Evolutionary conservation across 2,113 vertebrate species (phyloP).

Genomic region (Zapornia atra): DNA sequence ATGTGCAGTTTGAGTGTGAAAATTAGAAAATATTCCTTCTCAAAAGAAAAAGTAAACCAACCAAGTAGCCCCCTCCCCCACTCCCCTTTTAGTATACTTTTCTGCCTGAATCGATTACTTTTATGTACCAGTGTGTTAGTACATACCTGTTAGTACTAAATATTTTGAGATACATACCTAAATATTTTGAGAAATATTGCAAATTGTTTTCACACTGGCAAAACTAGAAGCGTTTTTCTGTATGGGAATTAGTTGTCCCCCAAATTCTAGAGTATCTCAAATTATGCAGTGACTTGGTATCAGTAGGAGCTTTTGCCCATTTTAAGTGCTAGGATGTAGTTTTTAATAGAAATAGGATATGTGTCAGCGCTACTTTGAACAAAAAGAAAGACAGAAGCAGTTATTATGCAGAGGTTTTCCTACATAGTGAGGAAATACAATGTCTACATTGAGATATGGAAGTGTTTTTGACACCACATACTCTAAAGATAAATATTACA

Average conservation of each 20-base stretch:
- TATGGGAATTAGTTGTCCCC: neutral
- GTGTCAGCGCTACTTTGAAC: neutral
- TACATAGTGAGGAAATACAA: neutral
- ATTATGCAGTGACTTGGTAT: neutral
- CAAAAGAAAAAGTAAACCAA: neutral
- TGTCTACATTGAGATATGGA: neutral
- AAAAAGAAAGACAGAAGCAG: neutral
- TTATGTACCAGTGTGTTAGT: neutral
- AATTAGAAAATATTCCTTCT: neutral
- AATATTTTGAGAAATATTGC: neutral
- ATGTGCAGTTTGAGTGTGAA: neutral
- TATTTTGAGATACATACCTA: neutral
- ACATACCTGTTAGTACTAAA: neutral
- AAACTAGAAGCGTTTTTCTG: neutral
- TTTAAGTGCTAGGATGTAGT: neutral
- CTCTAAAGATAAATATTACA: neutral
- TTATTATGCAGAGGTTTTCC: neutral
- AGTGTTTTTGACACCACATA: neutral
- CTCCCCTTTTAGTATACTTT: neutral
- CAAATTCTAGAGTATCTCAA: neutral
- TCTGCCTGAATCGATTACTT: neutral
- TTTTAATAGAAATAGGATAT: neutral
- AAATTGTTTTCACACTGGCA: neutral
- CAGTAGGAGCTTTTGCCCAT: neutral
- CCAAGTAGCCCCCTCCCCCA: rapidly evolving